Evolutionary conservation across 1,140 invertebrate genomes (phyloP), one percentile per base, ranked within the genome.

Genomic region (Periplaneta americana): DNA sequence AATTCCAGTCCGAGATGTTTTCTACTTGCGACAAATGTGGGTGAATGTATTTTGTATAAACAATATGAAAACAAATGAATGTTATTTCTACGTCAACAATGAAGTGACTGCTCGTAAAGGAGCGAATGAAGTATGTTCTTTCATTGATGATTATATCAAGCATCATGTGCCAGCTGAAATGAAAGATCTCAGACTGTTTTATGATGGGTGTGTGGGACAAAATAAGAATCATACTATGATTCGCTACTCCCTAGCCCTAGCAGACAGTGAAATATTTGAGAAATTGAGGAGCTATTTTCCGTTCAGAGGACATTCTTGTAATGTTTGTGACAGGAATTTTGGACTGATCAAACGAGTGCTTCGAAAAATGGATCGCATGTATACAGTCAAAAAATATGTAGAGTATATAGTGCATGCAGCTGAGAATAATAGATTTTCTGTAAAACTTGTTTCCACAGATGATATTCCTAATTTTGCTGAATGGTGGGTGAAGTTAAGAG

Each of bases 321-420:
- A 57, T 57, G n/a, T 57, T 57, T 57, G 48, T 57, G 48, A 57
- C 48, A 57, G 85, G 28, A 82, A 84, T 80, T 86, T 86, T 80
- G 82, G 82, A n/a, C 48, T 84, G 28, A 83, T 86, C 17, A 84
- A 85, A 48, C 79, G 79, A 32, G 8, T 80, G 37, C 28, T 75
- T 66, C 9, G 57, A 48, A 34, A n/a, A 57, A 1, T 4, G 17
- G 4, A 80, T n/a, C 5, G 79, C 5, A 34, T 80, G 13, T 80
- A 77, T 66, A 74, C 13, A 32, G 28, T 34, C n/a, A 80, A 5
- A 37, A 11, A 80, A 57, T 80, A 80, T 4, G 79, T 80, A 5
- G 6, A 80, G 35, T 66, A 11, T 74, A 80, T 80, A 32, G 37
- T 80, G 28, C 2, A 74, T 80, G 5, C 36, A 28, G 32, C 79